Evolutionary conservation across 2,888 invertebrate species (phyloP).

Genomic region (Eubasilissa splendida): DNA sequence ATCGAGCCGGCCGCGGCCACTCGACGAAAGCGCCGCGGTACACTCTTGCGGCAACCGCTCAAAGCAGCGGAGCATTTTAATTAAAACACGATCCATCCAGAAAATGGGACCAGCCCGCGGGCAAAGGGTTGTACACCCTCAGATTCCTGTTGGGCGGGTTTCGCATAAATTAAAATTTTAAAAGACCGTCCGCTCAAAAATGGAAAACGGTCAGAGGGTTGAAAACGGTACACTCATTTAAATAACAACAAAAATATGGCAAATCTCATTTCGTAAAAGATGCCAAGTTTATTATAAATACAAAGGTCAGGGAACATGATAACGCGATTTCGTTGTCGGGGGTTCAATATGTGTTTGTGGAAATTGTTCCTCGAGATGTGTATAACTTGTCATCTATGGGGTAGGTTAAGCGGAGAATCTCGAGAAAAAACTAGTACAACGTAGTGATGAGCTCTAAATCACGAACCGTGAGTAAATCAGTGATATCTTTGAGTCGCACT

Average conservation of each 20-base stretch:
- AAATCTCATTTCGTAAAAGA: background rate
- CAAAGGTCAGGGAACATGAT: too few relatives aligned
- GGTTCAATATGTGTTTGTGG: too few relatives aligned
- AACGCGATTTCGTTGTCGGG: too few relatives aligned
- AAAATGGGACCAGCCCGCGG: constrained; percentile 25
- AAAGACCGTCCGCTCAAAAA: constrained; percentile 17
- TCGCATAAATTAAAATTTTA: constrained; percentile 35
- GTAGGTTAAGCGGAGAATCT: too few relatives aligned
- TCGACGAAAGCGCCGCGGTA: constrained; percentile 7
- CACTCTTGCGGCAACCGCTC: background rate
- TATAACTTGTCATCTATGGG: too few relatives aligned
- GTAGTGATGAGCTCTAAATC: too few relatives aligned
- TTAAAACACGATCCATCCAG: constrained; percentile 29
- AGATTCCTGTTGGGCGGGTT: background rate
- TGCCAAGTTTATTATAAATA: background rate
- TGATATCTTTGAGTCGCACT: too few relatives aligned
- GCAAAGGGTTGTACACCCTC: background rate
- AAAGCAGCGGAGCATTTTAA: constrained; percentile 39
- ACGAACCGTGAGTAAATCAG: too few relatives aligned
- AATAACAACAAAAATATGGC: constrained; percentile 3
- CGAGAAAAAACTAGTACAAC: too few relatives aligned
- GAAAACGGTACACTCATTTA: constrained; percentile 1
- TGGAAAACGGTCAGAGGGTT: constrained; percentile 1
- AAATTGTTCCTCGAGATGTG: too few relatives aligned
- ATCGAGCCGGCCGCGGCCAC: constrained; percentile 13